phyloP scores from a whole-genome alignment of 2,113 vertebrate genomes.

The Sander vitreus region DNA sequence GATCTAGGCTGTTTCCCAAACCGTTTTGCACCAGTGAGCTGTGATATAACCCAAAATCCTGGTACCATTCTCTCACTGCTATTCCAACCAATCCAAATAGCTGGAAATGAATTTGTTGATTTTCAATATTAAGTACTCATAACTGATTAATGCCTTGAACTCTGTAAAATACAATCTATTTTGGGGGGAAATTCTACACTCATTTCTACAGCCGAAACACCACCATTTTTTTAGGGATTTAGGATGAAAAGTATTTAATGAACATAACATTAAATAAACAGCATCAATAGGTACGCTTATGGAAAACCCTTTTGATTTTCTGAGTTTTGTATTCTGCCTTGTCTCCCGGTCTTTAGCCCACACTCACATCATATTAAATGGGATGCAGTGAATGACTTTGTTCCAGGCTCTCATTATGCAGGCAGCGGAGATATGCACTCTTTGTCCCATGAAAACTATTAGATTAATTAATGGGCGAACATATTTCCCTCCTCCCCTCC shows the following conservation, averaged over 20 bases:
- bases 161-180: not conserved
- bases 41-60: slow-evolving; percentile 74
- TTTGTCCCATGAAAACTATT: slow-evolving; percentile 80
- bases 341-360: slow-evolving; percentile 42
- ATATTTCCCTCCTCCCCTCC: slow-evolving; percentile 70
- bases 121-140: slow-evolving; percentile 32
- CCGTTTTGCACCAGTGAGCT: slow-evolving; percentile 78
- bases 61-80: slow-evolving; percentile 26
- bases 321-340: slow-evolving; percentile 35
- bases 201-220: not conserved
- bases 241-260: slow-evolving; percentile 17
- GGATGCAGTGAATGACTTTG: slow-evolving; percentile 71
- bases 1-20: slow-evolving; percentile 74
- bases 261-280: slow-evolving; percentile 32
- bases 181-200: not conserved
- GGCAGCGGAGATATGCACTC: slow-evolving; percentile 70
- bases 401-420: slow-evolving; percentile 77
- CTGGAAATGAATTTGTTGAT: slow-evolving; percentile 60
- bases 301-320: slow-evolving; percentile 31
- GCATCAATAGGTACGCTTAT: slow-evolving; percentile 8
- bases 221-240: not conserved
- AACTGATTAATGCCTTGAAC: slow-evolving; percentile 49
- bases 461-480: slow-evolving; percentile 81
- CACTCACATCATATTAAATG: slow-evolving; percentile 59
- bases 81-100: slow-evolving; percentile 60